Base-by-base conservation (phyloP, 2,888 invertebrate species). In the Megaustenia siamemsis region DNA sequence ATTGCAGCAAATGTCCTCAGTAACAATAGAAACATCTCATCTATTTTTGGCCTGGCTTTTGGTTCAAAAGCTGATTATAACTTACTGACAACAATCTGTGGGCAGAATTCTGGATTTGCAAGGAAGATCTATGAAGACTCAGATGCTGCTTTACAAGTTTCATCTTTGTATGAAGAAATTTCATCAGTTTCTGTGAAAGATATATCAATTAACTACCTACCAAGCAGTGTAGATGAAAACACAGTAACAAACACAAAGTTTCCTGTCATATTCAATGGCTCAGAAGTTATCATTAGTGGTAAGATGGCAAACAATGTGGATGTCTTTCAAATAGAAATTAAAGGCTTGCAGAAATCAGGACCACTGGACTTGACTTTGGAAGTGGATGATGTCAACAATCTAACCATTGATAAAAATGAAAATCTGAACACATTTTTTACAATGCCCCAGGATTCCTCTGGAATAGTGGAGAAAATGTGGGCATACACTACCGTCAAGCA, bases 61-160 rank as follows among this genome's bases (percentile, higher is more conserved):
- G 97, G 97, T 0, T 95, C 95, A 86, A 96, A 96, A 84, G 96
- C 96, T 0, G 96, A 96, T 93, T 95, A 95, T 89, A 94, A 95
- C 35, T 96, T 96, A 93, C 93, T 97, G 38, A 95, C 96, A 90
- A 95, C 96, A 91, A 91, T 97, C 71, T 95, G 96, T 0, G 94
- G 96, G n/a, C 95, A 95, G 83, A 96, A 96, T 93, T 94, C 95
- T 69, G 97, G 96, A 8, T 96, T 96, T 93, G 96, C 96, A 90
- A 94, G 96, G 8, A 96, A 96, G 93, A 96, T 97, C 35, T 96
- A 96, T 93, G 96, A 96, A 92, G 96, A 95, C 12, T 95, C 96
- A 0, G 96, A 96, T 92, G 96, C 96, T 0, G 95, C 95, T 86
- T 92, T 96, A 76, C 96, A 97, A 93, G 94, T 97, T 69, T 94